phyloP scores from a whole-genome alignment of 1,140 invertebrate genomes.

The Chrysopa pallens region DNA sequence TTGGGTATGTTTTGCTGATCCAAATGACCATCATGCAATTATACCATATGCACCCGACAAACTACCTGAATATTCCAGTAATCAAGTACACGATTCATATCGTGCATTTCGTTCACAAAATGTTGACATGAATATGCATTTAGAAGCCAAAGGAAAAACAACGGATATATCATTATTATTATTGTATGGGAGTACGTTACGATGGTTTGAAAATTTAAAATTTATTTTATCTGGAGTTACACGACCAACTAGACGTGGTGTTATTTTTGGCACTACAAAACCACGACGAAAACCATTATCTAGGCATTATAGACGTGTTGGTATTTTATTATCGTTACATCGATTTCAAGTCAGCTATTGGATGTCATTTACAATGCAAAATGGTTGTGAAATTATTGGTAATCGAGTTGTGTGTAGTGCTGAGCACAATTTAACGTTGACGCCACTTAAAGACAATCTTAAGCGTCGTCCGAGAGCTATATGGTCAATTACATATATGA shows the following conservation, averaged over 20 bases:
- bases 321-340: conserved; percentile 71
- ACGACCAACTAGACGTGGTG: conserved; percentile 77
- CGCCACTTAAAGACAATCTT: conserved; percentile 64
- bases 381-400: conserved; percentile 83
- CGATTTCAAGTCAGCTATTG: conserved; percentile 91
- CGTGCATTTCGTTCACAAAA: conserved; percentile 88
- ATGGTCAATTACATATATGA: conserved; percentile 87
- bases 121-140: conserved; percentile 67
- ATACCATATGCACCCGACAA: conserved; percentile 93
- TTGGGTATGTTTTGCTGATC: conserved; percentile 84
- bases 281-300: conserved; percentile 80
- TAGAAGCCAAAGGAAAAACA: conserved; percentile 66
- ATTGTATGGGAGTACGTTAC: conserved; percentile 80
- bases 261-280: conserved; percentile 66
- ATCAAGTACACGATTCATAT: conserved; percentile 77
- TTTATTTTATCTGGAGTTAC: conserved; percentile 91
- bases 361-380: conserved; percentile 94
- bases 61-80: conserved; percentile 91
- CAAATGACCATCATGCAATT: conserved; percentile 91
- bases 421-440: conserved; percentile 61
- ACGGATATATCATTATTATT: conserved; percentile 48
- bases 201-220: conserved; percentile 92
- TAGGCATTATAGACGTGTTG: conserved; percentile 78
- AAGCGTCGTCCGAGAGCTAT: conserved; percentile 70
- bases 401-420: conserved; percentile 71